Base-by-base conservation (phyloP, 2,113 vertebrate genomes). In the Trachemys scripta region DNA sequence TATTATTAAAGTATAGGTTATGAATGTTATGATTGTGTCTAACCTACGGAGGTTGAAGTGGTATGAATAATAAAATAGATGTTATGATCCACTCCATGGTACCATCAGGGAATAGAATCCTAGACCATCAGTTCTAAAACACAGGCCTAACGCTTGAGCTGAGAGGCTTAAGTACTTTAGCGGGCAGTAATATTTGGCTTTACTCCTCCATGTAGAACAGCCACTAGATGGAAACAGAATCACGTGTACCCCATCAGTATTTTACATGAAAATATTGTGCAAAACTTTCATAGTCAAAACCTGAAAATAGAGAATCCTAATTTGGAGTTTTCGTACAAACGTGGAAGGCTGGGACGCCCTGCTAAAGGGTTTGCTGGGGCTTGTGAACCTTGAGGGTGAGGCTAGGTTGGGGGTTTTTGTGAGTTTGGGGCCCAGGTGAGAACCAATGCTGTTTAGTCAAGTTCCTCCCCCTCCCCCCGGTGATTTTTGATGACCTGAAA, bases 1-100 rank as follows among this genome's bases (percentile, higher is more conserved):
- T 85, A 83, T 89, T 75, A 12, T 54, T 94, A 42, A 95, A 96
- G 90, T 89, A 76, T 80, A 3, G 94, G 54, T 94, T 84, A 65
- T 11, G 90, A 62, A 82, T 35, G 85, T 84, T 93, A 85, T 80
- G 93, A 92, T 94, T 11, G 86, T 76, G 38, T 42, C 88, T 85
- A 10, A n/a, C 88, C 91, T 78, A 80, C 9, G 87, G 86, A 93
- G 79, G 45, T 19, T 78, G 38, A 49, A 79, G 45, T 19, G 56
- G n/a, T 84, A 0, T 78, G 8, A 95, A 89, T 25, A 29, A 2
- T 85, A n/a, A 89, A 90, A 87, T 91, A 38, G 93, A 17, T 38
- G 51, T 89, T 69, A 24, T 0, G 45, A 94, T 42, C 92, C 79
- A 1, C 90, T 87, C 92, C 80, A 47, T 7, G 11, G 11, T 47